Evolutionary conservation across 2,888 invertebrate genomes (phyloP).

Genomic region (Chymomyza amoena): DNA sequence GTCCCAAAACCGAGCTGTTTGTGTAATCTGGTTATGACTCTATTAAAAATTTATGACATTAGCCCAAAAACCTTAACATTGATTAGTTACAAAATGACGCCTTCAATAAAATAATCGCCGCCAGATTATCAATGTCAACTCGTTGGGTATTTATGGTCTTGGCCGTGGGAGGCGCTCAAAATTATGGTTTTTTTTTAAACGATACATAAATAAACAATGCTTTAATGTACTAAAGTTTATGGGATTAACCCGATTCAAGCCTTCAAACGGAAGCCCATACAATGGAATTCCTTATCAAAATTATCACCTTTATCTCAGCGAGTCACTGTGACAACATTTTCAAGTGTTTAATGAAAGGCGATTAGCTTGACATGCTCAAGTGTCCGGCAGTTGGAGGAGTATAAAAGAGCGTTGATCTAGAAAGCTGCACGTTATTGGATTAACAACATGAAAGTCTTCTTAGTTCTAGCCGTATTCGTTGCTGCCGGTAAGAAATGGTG

Average conservation of each 20-base stretch:
- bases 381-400: neutral
- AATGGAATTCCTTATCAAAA: slow-evolving; percentile 24
- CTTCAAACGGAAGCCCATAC: slow-evolving; percentile 17
- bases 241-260: slow-evolving; percentile 16
- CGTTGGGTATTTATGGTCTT: neutral
- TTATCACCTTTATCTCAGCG: slow-evolving; percentile 19
- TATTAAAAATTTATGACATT: neutral
- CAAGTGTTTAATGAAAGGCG: slow-evolving; percentile 21
- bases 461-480: neutral
- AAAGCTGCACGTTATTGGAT: slow-evolving; percentile 78
- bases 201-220: slow-evolving; percentile 27
- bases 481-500: slow-evolving; percentile 10
- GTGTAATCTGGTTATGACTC: neutral
- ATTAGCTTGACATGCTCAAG: neutral
- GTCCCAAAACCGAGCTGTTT: no score
- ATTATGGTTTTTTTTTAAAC: slow-evolving; percentile 7
- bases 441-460: slow-evolving; percentile 22
- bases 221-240: slow-evolving; percentile 11
- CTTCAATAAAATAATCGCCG: neutral
- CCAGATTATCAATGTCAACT: neutral
- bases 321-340: slow-evolving; percentile 26
- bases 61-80: slow-evolving; percentile 31
- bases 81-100: neutral
- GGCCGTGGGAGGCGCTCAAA: neutral
- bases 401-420: slow-evolving; percentile 80